A percentile compares a stretch with the other conserved stretches of the same genome.
phyloP scores from a whole-genome alignment of 1,140 invertebrate species.

The Idris sp. region DNA sequence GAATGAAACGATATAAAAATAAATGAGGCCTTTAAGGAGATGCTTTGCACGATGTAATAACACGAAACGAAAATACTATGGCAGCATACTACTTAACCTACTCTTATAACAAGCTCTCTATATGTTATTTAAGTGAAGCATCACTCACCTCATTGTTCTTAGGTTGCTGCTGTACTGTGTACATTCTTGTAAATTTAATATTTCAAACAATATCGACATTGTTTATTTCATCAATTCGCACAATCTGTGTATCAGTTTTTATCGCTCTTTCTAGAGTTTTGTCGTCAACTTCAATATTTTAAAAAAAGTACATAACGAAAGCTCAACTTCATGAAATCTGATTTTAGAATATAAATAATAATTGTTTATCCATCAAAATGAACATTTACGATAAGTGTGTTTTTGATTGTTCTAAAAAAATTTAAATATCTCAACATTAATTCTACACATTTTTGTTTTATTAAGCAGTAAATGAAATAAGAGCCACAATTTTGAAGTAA shows the following conservation, averaged over 20 bases:
- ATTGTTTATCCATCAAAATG: too few species aligned
- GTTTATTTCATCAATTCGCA: conserved; percentile 14
- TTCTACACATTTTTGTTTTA: too few species aligned
- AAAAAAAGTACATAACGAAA: too few species aligned
- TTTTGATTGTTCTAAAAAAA: too few species aligned
- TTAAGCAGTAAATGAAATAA: too few species aligned
- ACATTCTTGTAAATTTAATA: conserved; percentile 14
- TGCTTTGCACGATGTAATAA: conserved; percentile 45
- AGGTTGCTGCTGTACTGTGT: conserved; percentile 6
- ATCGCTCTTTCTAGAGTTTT: background rate
- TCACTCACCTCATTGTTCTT: conserved; percentile 58
- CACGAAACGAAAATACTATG: conserved; percentile 52
- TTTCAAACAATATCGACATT: conserved; percentile 14
- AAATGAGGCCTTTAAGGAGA: conserved; percentile 53
- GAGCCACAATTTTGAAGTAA: too few species aligned
- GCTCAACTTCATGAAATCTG: too few species aligned
- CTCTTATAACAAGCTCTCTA: conserved; percentile 58
- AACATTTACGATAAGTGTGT: too few species aligned
- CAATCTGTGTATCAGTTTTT: background rate
- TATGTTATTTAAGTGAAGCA: conserved; percentile 57
- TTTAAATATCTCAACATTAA: too few species aligned
- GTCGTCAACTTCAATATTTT: too few species aligned
- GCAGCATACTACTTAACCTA: conserved; percentile 51
- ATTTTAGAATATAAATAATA: too few species aligned
- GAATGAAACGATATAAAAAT: conserved; percentile 44